A percentile compares a stretch with the other conserved stretches of the same genome.
Evolutionary conservation across 2,797 vertebrate species (phyloP).

Genomic region (Esox lucius): DNA sequence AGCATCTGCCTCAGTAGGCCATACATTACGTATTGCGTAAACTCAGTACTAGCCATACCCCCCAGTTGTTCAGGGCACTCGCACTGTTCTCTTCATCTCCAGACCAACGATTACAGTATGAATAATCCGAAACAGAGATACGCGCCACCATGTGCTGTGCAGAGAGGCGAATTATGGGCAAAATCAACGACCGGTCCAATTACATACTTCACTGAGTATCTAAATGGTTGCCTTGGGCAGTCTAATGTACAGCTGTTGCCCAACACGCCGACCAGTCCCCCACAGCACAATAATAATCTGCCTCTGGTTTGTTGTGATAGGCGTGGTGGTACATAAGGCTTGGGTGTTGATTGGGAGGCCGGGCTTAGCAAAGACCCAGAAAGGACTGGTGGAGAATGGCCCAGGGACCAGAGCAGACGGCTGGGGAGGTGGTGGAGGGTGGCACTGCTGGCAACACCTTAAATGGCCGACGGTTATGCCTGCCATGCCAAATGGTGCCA

Average conservation of each 20-base stretch:
- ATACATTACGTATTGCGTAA: not conserved
- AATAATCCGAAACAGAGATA: not conserved
- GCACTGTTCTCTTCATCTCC: not conserved
- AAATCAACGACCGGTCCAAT: not conserved
- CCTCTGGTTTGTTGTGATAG: not conserved
- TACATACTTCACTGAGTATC: not conserved
- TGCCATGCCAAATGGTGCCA: slow-evolving; percentile 69
- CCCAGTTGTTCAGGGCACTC: too few species aligned
- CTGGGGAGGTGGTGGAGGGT: slow-evolving; percentile 30
- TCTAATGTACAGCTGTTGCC: not conserved
- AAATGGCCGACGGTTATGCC: slow-evolving; percentile 54
- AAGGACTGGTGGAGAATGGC: slow-evolving; percentile 20
- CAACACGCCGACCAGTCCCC: not conserved
- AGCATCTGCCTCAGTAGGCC: not conserved
- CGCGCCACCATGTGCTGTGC: not conserved
- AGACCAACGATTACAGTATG: not conserved
- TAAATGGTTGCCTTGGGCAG: not conserved
- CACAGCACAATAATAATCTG: not conserved
- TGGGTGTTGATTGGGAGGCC: slow-evolving; percentile 3
- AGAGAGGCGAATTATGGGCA: not conserved
- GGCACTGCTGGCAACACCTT: slow-evolving; percentile 59
- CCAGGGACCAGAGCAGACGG: slow-evolving; percentile 52
- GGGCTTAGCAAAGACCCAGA: slow-evolving; percentile 20
- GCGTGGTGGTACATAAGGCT: not conserved
- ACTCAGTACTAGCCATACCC: too few species aligned